Conservation (phyloP, 1,140 invertebrate genomes). For the Atta colombica region DNA sequence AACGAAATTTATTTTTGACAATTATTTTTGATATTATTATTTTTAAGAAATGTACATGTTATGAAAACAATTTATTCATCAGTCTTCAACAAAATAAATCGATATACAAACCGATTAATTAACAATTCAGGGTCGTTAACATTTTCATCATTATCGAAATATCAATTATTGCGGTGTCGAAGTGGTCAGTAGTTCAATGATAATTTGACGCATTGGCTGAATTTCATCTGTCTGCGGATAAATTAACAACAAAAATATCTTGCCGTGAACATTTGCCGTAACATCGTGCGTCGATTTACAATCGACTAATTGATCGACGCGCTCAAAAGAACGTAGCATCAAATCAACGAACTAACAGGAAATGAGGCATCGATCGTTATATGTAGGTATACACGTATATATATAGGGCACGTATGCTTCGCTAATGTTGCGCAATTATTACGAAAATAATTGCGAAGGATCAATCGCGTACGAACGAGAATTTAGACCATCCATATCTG, state of each 20-base stretch:
- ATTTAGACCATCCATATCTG: background rate
- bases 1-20: background rate
- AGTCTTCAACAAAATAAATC: background rate
- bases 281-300: constrained; percentile 9
- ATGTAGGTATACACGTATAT: background rate
- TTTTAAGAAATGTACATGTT: background rate
- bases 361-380: constrained; percentile 46
- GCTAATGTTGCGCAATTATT: constrained; percentile 46
- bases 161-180: constrained; percentile 29
- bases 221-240: constrained; percentile 25
- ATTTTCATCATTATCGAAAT: constrained; percentile 49
- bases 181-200: constrained; percentile 8
- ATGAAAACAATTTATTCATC: background rate
- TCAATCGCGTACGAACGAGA: constrained; percentile 6
- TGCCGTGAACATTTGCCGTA: constrained; percentile 20
- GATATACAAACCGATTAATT: background rate
- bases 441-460: constrained; percentile 20
- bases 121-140: constrained; percentile 13
- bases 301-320: constrained; percentile 16
- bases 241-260: constrained; percentile 41
- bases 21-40: background rate
- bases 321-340: constrained; percentile 40
- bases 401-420: background rate
- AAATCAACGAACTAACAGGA: constrained; percentile 12
- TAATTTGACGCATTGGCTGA: constrained; percentile 24